A percentile compares a stretch with the other conserved stretches of the same genome.
These are phyloP conservation scores for Euplexia lucipara DNA, from an alignment of 2,888 invertebrate genomes.

Conservation along the genomic window DNA sequence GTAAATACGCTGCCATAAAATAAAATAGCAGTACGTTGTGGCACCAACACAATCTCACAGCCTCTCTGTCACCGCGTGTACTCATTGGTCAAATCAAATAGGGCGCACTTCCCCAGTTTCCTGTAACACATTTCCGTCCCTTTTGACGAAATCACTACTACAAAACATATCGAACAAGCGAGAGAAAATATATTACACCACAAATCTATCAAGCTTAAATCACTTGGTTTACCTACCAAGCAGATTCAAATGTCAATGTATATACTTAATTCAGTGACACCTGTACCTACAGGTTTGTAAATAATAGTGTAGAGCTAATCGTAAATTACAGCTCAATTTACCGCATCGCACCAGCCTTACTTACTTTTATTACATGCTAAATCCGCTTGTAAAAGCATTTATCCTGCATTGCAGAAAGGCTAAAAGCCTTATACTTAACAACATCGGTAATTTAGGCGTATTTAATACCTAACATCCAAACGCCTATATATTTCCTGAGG, in stretches of 20 bases:
- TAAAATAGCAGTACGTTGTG: too few species aligned
- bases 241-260: slow-evolving; percentile 24
- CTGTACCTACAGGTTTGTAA: slow-evolving; percentile 9
- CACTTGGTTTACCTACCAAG: slow-evolving; percentile 9
- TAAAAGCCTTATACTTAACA: not conserved
- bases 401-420: slow-evolving; percentile 30
- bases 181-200: too few species aligned
- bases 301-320: slow-evolving; percentile 4
- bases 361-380: slow-evolving; percentile 29
- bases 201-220: not conserved
- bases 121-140: too few species aligned
- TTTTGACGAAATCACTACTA: too few species aligned
- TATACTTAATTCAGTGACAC: not conserved
- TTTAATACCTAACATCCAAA: slow-evolving; percentile 3
- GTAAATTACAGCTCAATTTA: slow-evolving; percentile 34
- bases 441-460: not conserved
- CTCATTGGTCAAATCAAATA: too few species aligned
- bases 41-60: too few species aligned
- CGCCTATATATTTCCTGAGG: slow-evolving; percentile 3
- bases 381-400: slow-evolving; percentile 25
- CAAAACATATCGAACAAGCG: too few species aligned
- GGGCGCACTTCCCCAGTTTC: too few species aligned
- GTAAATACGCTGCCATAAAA: too few species aligned
- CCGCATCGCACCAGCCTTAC: slow-evolving; percentile 15
- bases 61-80: too few species aligned